A percentile compares a stretch with the other conserved stretches of the same genome.
These are phyloP conservation scores for Andrena bicolor DNA, from an alignment of 2,888 invertebrate species.

Conservation along the genomic window DNA sequence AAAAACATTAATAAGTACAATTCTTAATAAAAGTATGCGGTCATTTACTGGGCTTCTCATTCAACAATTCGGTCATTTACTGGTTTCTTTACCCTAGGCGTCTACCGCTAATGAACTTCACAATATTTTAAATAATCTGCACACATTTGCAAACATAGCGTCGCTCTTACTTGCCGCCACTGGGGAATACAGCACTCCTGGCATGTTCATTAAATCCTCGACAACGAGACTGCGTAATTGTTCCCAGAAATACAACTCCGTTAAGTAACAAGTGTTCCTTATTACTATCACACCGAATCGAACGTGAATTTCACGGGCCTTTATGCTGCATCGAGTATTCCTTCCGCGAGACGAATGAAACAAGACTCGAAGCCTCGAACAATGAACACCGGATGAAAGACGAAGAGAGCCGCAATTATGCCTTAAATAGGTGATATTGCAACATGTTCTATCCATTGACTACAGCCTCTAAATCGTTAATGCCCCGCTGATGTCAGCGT, in stretches of 20 bases:
- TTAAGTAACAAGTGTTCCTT: background rate
- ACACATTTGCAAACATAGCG: background rate
- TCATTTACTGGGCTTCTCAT: too few species aligned
- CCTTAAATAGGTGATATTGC: conserved; percentile 30
- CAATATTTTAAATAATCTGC: background rate
- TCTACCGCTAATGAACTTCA: too few species aligned
- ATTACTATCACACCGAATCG: background rate
- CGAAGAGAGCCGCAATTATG: conserved; percentile 30
- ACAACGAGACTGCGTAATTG: background rate
- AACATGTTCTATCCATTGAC: background rate
- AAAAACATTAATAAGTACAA: too few species aligned
- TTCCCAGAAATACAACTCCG: background rate
- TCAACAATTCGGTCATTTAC: too few species aligned
- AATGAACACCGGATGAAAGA: conserved; percentile 37
- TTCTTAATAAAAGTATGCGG: too few species aligned
- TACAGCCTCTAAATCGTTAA: conserved; percentile 15
- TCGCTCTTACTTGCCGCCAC: conserved; percentile 43
- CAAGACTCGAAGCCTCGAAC: background rate
- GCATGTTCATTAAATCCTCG: conserved; percentile 22
- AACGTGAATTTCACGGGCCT: background rate
- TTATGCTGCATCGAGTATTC: background rate
- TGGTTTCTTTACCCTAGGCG: too few species aligned
- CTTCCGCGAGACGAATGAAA: conserved; percentile 7
- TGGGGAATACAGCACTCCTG: conserved; percentile 25
- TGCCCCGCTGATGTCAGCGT: conserved; percentile 6